phyloP scores from a whole-genome alignment of 2,888 invertebrate genomes.

The Stenodema calcarata region DNA sequence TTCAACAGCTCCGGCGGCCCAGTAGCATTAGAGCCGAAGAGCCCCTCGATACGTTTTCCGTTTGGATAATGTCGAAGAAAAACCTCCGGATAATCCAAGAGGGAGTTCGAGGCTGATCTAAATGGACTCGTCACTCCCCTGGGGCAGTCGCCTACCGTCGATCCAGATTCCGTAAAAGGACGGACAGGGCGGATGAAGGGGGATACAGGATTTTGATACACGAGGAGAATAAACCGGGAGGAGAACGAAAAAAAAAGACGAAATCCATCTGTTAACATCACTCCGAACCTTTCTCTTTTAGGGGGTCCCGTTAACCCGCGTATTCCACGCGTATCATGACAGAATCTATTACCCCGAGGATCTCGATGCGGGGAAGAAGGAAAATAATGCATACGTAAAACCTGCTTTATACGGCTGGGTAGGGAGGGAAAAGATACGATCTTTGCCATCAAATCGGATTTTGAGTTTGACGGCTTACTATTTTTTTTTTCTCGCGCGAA shows the following conservation, averaged over 20 bases:
- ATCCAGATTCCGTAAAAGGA: no score
- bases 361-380: background rate
- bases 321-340: background rate
- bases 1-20: background rate
- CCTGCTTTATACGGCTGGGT: background rate
- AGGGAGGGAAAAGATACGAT: background rate
- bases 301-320: background rate
- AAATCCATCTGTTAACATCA: conserved; percentile 25
- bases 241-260: background rate
- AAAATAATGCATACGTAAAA: conserved; percentile 28
- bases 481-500: background rate
- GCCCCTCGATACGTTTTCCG: background rate
- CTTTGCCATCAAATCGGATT: conserved; percentile 12
- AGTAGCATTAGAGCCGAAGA: background rate
- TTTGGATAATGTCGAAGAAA: background rate
- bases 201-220: background rate
- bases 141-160: background rate
- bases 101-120: background rate
- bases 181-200: background rate
- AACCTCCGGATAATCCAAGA: background rate
- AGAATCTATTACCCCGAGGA: conserved; percentile 4
- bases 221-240: background rate
- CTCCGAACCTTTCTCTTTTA: background rate
- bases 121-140: background rate
- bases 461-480: conserved; percentile 10